Evolutionary conservation across 2,888 invertebrate genomes (phyloP).

Genomic region (Coelogynopora nodosa): DNA sequence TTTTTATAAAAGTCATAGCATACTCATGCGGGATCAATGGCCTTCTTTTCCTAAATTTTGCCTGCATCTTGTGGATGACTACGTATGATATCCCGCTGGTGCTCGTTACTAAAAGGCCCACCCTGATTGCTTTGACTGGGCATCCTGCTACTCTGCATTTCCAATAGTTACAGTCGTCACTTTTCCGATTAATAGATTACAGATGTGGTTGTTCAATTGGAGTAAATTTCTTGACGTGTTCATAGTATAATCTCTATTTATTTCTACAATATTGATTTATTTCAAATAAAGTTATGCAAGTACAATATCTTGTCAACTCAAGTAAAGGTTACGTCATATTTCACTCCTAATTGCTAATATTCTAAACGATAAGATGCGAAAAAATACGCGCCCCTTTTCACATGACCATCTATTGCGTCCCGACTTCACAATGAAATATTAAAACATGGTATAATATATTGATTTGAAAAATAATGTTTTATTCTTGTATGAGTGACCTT

Average conservation of each 20-base stretch:
- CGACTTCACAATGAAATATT: too few species aligned
- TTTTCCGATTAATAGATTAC: constrained; percentile 16
- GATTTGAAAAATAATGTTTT: too few species aligned
- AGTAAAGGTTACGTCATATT: constrained; percentile 3
- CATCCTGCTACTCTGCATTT: neutral
- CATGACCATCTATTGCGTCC: too few species aligned
- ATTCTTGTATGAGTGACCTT: too few species aligned
- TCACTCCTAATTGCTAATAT: constrained; percentile 13
- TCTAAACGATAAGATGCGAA: constrained; percentile 16
- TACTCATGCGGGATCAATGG: constrained; percentile 7
- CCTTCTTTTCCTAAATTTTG: constrained; percentile 23
- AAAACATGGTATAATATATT: too few species aligned
- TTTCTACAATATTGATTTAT: constrained; percentile 5
- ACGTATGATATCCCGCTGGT: constrained; percentile 4
- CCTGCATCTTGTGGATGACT: constrained; percentile 19
- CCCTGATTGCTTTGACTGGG: neutral
- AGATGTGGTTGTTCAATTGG: constrained; percentile 23
- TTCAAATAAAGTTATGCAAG: neutral
- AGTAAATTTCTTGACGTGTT: neutral
- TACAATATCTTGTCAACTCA: too few species aligned
- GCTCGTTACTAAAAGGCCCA: neutral
- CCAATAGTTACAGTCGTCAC: constrained; percentile 22
- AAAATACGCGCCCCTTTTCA: constrained; percentile 15
- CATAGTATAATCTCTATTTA: constrained; percentile 8
- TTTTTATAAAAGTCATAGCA: too few species aligned